Percentiles rank a stretch among this genome's conserved stretches.
Conservation (phyloP, 2,888 invertebrate species). For the Tetragonisca angustula region DNA sequence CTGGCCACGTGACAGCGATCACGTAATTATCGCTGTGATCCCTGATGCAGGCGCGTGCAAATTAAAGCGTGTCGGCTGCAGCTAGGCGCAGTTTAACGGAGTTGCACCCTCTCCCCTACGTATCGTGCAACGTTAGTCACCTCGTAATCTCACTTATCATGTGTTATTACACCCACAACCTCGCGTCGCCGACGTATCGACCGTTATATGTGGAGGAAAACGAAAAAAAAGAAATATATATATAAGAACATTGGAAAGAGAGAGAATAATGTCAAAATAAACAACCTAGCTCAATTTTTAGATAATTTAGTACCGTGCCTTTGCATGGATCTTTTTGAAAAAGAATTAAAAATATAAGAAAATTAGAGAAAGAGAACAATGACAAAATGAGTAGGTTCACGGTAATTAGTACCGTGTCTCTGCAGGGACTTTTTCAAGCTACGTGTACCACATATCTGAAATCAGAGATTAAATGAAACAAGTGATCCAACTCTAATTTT, state of each 20-base stretch:
- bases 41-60: slow-evolving; percentile 49
- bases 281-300: no score
- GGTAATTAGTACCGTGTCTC: no score
- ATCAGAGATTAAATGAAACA: no score
- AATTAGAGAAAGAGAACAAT: no score
- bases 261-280: background rate
- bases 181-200: background rate
- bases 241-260: no score
- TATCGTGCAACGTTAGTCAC: slow-evolving; percentile 33
- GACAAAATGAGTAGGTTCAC: no score
- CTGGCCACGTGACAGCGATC: slow-evolving; percentile 51
- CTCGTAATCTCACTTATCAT: slow-evolving; percentile 41
- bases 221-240: background rate
- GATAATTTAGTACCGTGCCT: no score
- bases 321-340: no score
- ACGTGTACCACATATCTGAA: no score
- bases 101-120: slow-evolving; percentile 34
- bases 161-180: slow-evolving; percentile 16
- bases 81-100: slow-evolving; percentile 46
- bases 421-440: no score
- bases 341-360: no score
- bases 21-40: slow-evolving; percentile 59
- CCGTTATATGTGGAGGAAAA: background rate
- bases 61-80: slow-evolving; percentile 49
- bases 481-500: no score